Conservation (phyloP, 2,797 vertebrate genomes). For the Gymnothorax javanicus region DNA sequence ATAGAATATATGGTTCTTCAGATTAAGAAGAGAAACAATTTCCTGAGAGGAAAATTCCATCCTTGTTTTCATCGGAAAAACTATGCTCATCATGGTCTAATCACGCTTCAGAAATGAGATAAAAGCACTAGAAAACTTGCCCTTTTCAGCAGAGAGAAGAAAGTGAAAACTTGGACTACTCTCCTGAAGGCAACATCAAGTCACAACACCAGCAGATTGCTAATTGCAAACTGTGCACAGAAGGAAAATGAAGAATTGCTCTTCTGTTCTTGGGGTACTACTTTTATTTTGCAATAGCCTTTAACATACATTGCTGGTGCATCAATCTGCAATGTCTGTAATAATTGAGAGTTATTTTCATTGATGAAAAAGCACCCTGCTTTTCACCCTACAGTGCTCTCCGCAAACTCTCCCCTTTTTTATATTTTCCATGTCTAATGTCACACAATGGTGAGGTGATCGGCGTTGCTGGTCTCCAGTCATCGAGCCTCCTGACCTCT, state of each 20-base stretch:
- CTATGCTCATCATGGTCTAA: neutral
- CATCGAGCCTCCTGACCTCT: conserved; percentile 44
- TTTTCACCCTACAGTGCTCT: neutral
- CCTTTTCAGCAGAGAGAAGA: neutral
- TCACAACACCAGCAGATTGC: neutral
- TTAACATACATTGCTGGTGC: neutral
- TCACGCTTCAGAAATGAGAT: no score
- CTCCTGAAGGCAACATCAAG: neutral
- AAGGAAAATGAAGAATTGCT: neutral
- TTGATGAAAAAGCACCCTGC: neutral
- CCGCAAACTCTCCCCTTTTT: neutral
- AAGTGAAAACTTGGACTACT: no score
- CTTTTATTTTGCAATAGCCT: neutral
- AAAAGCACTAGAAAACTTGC: neutral
- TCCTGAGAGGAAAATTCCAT: neutral
- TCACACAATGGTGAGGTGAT: conserved; percentile 21
- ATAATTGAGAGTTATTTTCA: neutral
- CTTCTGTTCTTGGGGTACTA: neutral
- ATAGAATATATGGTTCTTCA: neutral
- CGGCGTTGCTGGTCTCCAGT: conserved; percentile 45
- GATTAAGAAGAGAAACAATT: neutral
- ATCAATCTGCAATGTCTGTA: neutral
- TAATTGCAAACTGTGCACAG: neutral
- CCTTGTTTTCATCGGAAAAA: neutral
- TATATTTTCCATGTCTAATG: neutral